A percentile compares a stretch with the other conserved stretches of the same genome.
phyloP scores from a whole-genome alignment of 37 sponge, comb jelly and placozoan species.

The Axinella damicornis region DNA sequence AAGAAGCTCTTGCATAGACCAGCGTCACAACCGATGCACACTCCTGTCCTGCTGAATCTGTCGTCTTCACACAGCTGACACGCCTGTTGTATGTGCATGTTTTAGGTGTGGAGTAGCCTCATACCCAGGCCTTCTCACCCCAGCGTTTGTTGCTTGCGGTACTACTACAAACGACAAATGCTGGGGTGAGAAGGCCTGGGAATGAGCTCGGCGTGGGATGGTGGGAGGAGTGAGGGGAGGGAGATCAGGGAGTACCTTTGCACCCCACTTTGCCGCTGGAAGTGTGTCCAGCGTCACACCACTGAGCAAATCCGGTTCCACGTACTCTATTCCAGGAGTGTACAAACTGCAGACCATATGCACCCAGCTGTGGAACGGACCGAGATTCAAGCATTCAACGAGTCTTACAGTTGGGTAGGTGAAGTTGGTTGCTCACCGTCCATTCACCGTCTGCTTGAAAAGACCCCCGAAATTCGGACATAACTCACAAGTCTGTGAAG shows the following conservation, averaged over 20 bases:
- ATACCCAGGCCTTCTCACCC: no score
- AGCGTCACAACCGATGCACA: constrained; percentile 92
- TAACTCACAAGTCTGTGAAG: constrained; percentile 75
- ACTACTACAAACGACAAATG: no score
- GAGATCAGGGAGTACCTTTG: constrained; percentile 26
- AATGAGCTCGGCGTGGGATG: neutral
- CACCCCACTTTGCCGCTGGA: constrained; percentile 68
- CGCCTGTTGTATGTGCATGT: no score
- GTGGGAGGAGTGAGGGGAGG: no score
- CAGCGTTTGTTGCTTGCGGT: no score
- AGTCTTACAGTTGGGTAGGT: no score
- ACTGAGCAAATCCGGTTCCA: constrained; percentile 61
- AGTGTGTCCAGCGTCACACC: constrained; percentile 80
- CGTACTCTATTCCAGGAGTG: constrained; percentile 81
- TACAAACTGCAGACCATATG: constrained; percentile 90
- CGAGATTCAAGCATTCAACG: no score
- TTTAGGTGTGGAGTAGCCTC: no score
- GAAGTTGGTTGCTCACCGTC: constrained; percentile 50
- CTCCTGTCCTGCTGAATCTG: constrained; percentile 59
- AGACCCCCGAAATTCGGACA: constrained; percentile 79
- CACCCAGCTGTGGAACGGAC: constrained; percentile 74
- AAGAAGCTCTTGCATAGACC: constrained; percentile 87
- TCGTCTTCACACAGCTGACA: constrained; percentile 84
- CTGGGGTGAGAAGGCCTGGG: neutral
- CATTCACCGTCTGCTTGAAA: constrained; percentile 80